These are phyloP conservation scores for Poecilia gillii DNA, from an alignment of 2,797 vertebrate genomes.

Conservation along the genomic window DNA sequence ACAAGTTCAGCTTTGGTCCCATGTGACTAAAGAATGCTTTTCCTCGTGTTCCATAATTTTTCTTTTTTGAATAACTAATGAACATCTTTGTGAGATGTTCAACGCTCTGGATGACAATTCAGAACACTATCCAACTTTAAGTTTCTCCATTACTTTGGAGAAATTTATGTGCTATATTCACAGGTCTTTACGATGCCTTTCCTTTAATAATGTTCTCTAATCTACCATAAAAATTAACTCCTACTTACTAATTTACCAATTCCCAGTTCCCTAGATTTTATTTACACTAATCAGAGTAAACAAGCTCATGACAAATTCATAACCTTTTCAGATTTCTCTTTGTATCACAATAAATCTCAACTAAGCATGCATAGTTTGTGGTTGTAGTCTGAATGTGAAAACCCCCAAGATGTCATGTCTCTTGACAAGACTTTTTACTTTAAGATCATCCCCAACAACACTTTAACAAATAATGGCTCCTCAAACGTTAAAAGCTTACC, in stretches of 20 bases:
- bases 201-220: background rate
- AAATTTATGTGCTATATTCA: background rate
- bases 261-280: background rate
- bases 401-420: background rate
- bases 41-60: background rate
- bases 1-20: background rate
- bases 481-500: slow-evolving; percentile 58
- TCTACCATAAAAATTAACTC: background rate
- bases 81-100: background rate
- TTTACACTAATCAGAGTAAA: background rate
- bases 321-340: background rate
- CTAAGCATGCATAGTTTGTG: background rate
- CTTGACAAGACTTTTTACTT: background rate
- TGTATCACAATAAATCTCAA: background rate
- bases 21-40: background rate
- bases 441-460: background rate
- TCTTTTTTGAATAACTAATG: background rate
- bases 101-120: background rate
- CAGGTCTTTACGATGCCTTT: background rate
- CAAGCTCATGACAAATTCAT: background rate
- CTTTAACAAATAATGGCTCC: background rate
- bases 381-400: background rate
- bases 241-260: background rate
- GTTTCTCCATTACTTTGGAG: background rate
- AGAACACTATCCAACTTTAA: background rate